These are phyloP conservation scores for Enteromius viviparus DNA, from an alignment of 2,797 vertebrate species.

Conservation along the genomic window DNA sequence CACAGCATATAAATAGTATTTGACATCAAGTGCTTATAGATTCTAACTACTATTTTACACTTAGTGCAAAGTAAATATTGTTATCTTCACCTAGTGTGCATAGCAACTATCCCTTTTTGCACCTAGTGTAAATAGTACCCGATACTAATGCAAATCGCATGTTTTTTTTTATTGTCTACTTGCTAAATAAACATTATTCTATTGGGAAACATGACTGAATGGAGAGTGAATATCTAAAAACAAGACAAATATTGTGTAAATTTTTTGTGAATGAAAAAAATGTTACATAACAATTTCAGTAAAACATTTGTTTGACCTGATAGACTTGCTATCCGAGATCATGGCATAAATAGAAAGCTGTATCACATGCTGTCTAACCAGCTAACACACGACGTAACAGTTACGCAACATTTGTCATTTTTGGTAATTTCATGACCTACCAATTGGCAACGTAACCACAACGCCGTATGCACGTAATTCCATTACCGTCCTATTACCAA, in stretches of 20 bases:
- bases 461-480: too few species aligned
- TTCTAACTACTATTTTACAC: background rate
- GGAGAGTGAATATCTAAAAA: background rate
- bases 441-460: too few species aligned
- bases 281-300: background rate
- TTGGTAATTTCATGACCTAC: too few species aligned
- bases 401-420: too few species aligned
- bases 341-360: background rate
- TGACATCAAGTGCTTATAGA: background rate
- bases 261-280: background rate
- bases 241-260: background rate
- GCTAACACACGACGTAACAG: too few species aligned
- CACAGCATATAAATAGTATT: background rate
- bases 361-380: background rate
- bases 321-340: background rate
- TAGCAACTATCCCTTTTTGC: too few species aligned
- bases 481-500: too few species aligned
- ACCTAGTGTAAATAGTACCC: background rate
- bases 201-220: background rate
- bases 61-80: background rate
- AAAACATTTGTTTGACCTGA: background rate
- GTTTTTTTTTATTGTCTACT: background rate
- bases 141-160: background rate
- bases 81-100: background rate
- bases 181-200: background rate